These are phyloP conservation scores for Drosophila nannoptera DNA, from an alignment of 1,140 invertebrate species.

Conservation along the genomic window DNA sequence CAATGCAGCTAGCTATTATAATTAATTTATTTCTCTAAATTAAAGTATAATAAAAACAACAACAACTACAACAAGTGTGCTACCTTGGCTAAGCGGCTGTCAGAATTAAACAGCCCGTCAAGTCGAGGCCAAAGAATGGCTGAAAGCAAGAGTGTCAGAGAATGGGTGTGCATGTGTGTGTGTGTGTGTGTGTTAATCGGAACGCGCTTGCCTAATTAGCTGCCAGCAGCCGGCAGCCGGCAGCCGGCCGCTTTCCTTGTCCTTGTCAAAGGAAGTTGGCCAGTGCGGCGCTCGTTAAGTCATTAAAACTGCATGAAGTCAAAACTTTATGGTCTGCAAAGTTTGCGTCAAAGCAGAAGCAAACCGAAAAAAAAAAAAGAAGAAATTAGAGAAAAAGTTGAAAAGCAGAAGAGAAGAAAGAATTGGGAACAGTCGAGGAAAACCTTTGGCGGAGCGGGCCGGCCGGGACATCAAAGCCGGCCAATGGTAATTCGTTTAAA, in stretches of 20 bases:
- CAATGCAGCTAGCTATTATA: constrained; percentile 72
- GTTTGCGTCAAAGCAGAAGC: constrained; percentile 70
- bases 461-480: constrained; percentile 71
- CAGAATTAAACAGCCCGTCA: too few species aligned
- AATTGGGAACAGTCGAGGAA: constrained; percentile 13
- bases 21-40: constrained; percentile 77
- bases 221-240: constrained; percentile 54
- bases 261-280: constrained; percentile 43
- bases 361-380: constrained; percentile 36
- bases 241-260: background rate
- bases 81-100: background rate
- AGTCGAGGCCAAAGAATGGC: too few species aligned
- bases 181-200: constrained; percentile 59
- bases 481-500: constrained; percentile 73
- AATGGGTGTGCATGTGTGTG: constrained; percentile 38
- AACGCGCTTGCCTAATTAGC: constrained; percentile 69
- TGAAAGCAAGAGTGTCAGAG: constrained; percentile 53
- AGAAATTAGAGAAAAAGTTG: constrained; percentile 10
- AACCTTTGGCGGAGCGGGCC: constrained; percentile 27
- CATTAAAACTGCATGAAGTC: constrained; percentile 77
- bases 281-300: constrained; percentile 70
- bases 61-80: constrained; percentile 30
- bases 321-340: constrained; percentile 77
- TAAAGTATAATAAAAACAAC: constrained; percentile 69
- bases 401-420: constrained; percentile 27